Percentiles rank a stretch among this genome's conserved stretches.
Evolutionary conservation across 1,140 invertebrate genomes (phyloP).

Genomic region (Anadara kagoshimensis): DNA sequence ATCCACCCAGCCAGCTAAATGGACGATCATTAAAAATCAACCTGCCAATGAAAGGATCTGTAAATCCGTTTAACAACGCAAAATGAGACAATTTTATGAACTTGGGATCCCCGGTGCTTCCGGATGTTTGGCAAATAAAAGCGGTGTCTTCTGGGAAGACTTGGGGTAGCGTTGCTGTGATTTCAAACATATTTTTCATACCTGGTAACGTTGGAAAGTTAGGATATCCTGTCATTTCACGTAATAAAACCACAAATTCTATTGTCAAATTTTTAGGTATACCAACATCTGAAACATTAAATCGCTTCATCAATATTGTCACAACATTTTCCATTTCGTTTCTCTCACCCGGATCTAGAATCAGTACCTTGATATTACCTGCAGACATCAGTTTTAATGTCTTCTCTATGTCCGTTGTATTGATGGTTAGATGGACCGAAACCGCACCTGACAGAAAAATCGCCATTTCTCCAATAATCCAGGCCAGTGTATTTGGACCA

Average conservation of each 20-base stretch:
- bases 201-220: background rate
- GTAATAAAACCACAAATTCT: background rate
- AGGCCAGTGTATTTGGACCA: slow-evolving; percentile 25
- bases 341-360: slow-evolving; percentile 23
- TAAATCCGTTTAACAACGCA: background rate
- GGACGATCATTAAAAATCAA: slow-evolving; percentile 38
- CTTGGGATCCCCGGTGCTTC: slow-evolving; percentile 23
- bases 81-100: slow-evolving; percentile 19
- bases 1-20: slow-evolving; percentile 36
- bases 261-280: background rate
- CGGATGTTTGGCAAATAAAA: slow-evolving; percentile 19
- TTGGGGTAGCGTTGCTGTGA: background rate
- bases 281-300: background rate
- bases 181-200: background rate
- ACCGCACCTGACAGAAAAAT: slow-evolving; percentile 21
- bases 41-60: background rate
- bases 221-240: background rate
- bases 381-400: slow-evolving; percentile 1
- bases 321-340: background rate
- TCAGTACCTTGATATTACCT: background rate
- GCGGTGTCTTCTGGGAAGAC: slow-evolving; percentile 19
- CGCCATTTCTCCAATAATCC: slow-evolving; percentile 10
- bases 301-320: background rate
- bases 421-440: slow-evolving; percentile 12
- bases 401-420: background rate